These are phyloP conservation scores for Atta texana DNA, from an alignment of 1,140 invertebrate species.

Conservation along the genomic window DNA sequence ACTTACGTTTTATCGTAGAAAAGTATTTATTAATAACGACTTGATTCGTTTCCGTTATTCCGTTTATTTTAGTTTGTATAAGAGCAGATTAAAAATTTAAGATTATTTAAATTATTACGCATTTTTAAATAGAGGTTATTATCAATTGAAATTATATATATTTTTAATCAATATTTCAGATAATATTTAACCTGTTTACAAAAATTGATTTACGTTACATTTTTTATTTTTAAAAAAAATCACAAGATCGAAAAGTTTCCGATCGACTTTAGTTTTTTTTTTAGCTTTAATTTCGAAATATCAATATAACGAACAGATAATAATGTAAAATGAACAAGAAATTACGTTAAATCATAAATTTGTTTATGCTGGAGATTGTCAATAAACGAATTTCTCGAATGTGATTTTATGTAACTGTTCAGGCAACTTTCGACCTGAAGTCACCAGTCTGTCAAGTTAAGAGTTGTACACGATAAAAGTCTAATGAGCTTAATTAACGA, in stretches of 20 bases:
- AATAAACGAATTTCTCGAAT: slow-evolving; percentile 12
- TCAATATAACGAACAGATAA: not conserved
- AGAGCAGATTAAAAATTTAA: not conserved
- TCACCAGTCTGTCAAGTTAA: slow-evolving; percentile 38
- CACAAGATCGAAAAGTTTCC: not conserved
- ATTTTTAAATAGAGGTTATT: not conserved
- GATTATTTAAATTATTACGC: not conserved
- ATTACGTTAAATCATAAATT: not conserved
- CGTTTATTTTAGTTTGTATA: not conserved
- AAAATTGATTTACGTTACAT: not conserved
- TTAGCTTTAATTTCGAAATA: not conserved
- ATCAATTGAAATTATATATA: not conserved
- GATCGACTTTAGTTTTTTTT: not conserved
- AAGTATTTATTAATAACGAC: not conserved
- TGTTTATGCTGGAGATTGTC: not conserved
- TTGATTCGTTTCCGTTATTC: not conserved
- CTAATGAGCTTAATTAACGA: slow-evolving; percentile 60
- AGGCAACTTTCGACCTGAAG: slow-evolving; percentile 42
- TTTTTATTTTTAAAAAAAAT: not conserved
- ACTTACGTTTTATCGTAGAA: not conserved
- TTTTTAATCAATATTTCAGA: not conserved
- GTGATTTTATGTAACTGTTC: slow-evolving; percentile 41
- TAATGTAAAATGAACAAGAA: not conserved
- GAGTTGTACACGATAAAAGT: slow-evolving; percentile 19
- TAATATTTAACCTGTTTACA: not conserved